These are phyloP conservation scores for Cercopithecus mona DNA, from an alignment of 2,113 vertebrate species.

Conservation along the genomic window DNA sequence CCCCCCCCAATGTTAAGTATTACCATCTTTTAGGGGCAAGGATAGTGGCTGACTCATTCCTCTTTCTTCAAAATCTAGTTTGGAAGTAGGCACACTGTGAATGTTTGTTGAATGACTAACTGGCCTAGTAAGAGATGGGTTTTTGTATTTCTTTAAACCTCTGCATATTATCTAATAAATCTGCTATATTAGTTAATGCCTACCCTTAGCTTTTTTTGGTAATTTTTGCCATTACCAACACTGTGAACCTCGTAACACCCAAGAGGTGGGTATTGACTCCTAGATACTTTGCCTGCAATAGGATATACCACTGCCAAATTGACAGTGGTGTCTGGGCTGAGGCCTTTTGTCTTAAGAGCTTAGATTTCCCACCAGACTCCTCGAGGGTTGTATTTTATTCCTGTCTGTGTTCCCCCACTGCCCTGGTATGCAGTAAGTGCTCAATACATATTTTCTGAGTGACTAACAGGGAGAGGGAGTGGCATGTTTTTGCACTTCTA, in stretches of 20 bases:
- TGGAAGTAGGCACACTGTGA: slow-evolving; percentile 10
- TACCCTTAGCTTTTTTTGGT: not conserved
- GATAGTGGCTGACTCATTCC: not conserved
- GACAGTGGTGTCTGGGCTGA: not conserved
- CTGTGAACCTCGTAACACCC: not conserved
- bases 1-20: not conserved
- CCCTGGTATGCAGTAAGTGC: slow-evolving; percentile 9
- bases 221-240: not conserved
- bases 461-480: not conserved
- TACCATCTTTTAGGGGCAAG: slow-evolving; percentile 4
- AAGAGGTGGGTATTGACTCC: not conserved
- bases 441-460: slow-evolving; percentile 6
- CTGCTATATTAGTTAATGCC: slow-evolving; percentile 28
- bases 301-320: not conserved
- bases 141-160: slow-evolving; percentile 35
- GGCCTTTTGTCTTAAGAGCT: slow-evolving; percentile 1
- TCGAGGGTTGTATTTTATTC: not conserved
- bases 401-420: not conserved
- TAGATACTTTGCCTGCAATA: not conserved
- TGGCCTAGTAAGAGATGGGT: not conserved
- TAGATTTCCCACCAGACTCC: not conserved
- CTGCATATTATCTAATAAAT: slow-evolving; percentile 45
- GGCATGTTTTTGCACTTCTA: slow-evolving; percentile 7
- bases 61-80: slow-evolving; percentile 2
- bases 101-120: slow-evolving; percentile 54